Evolutionary conservation across 2,888 invertebrate genomes (phyloP).

Genomic region (Xestia c-nigrum): DNA sequence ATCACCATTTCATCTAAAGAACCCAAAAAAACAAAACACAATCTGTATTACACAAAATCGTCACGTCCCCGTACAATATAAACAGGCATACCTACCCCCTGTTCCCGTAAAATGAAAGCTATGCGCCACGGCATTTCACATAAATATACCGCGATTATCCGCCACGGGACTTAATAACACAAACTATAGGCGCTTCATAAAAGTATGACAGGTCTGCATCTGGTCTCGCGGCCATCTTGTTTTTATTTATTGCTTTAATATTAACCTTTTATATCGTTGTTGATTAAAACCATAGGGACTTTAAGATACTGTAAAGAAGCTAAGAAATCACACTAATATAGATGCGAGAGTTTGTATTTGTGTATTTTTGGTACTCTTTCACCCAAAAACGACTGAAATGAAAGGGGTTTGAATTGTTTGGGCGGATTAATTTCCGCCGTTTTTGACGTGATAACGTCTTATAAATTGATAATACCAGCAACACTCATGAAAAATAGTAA

Average conservation of each 20-base stretch:
- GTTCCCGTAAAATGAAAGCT: constrained; percentile 43
- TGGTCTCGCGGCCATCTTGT: constrained; percentile 6
- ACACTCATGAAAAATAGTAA: too few relatives aligned
- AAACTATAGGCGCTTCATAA: constrained; percentile 35
- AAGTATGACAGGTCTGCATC: constrained; percentile 23
- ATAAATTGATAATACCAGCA: too few relatives aligned
- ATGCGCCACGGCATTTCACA: constrained; percentile 28
- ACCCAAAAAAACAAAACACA: constrained; percentile 4
- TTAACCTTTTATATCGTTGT: background rate
- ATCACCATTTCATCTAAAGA: background rate
- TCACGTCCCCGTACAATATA: constrained; percentile 42
- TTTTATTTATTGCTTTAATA: constrained; percentile 8
- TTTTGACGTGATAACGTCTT: too few relatives aligned
- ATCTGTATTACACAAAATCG: constrained; percentile 24
- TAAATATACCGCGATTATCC: constrained; percentile 53
- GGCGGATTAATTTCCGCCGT: too few relatives aligned
- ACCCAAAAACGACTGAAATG: too few relatives aligned
- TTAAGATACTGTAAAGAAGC: background rate
- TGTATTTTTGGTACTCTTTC: too few relatives aligned
- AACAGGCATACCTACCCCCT: constrained; percentile 10
- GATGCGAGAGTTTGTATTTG: too few relatives aligned
- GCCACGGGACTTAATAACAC: constrained; percentile 38
- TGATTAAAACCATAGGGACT: background rate
- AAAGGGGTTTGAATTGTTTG: too few relatives aligned
- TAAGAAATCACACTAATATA: background rate